Percentiles rank a stretch among this genome's conserved stretches.
Evolutionary conservation across 1,140 invertebrate species (phyloP).

Genomic region (Campoletis sonorensis): DNA sequence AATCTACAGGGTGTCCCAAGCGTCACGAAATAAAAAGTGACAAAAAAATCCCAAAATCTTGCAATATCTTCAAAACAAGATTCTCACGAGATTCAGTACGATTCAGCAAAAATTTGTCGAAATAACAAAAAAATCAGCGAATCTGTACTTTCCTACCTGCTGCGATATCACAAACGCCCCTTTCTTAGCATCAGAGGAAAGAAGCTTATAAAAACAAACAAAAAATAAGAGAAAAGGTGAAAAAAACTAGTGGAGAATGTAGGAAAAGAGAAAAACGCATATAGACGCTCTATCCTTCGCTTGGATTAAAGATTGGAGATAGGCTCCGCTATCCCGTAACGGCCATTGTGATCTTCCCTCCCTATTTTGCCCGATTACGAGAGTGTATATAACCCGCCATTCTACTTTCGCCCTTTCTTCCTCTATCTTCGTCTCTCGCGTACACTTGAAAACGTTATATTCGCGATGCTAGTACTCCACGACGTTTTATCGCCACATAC

Average conservation of each 20-base stretch:
- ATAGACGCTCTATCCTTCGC: constrained; percentile 27
- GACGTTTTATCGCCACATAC: neutral
- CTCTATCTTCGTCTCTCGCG: neutral
- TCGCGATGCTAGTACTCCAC: neutral
- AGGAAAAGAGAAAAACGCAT: constrained; percentile 13
- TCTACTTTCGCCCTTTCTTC: constrained; percentile 22
- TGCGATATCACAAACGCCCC: neutral
- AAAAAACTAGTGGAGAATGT: neutral
- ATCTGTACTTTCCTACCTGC: neutral
- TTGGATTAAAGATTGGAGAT: constrained; percentile 52
- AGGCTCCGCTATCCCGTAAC: constrained; percentile 42
- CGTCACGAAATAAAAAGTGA: neutral
- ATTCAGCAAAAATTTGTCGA: no score
- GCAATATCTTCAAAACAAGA: no score
- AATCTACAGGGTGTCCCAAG: neutral
- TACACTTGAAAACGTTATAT: constrained; percentile 15
- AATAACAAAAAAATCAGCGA: no score
- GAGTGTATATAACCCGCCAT: neutral
- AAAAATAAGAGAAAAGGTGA: neutral
- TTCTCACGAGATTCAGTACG: no score
- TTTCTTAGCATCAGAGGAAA: neutral
- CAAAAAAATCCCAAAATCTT: no score
- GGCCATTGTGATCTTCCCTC: constrained; percentile 45
- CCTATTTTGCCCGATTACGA: constrained; percentile 33
- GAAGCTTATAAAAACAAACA: neutral